phyloP scores from a whole-genome alignment of 2,888 invertebrate species.

The Chloroclysta siterata region DNA sequence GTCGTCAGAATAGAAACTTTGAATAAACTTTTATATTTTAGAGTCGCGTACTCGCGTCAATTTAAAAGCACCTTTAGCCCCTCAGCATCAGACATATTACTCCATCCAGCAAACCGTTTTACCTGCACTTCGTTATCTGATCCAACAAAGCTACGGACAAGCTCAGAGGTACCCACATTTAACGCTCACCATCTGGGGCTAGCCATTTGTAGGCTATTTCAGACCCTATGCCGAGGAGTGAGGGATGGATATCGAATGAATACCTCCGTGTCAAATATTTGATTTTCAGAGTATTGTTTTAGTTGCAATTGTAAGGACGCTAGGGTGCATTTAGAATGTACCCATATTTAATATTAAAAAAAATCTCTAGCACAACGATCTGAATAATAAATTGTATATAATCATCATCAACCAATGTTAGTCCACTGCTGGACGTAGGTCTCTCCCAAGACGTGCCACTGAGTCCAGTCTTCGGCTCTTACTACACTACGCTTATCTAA shows the following conservation, averaged over 20 bases:
- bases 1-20: no score
- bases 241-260: constrained; percentile 2
- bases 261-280: neutral
- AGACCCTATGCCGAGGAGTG: constrained; percentile 3
- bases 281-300: constrained; percentile 12
- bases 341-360: no score
- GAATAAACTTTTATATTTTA: neutral
- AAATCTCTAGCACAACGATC: no score
- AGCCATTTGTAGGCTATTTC: constrained; percentile 10
- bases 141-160: constrained; percentile 15
- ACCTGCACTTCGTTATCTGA: constrained; percentile 22
- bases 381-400: no score
- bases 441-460: no score
- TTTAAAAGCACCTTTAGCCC: neutral
- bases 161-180: constrained; percentile 16
- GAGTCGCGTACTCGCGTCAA: neutral
- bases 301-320: neutral
- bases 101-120: constrained; percentile 12
- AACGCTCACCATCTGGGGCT: constrained; percentile 13
- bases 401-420: no score
- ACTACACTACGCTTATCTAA: no score
- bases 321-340: neutral
- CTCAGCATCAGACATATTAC: constrained; percentile 18
- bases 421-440: no score
- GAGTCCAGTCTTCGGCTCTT: no score